Evolutionary conservation across 2,113 vertebrate genomes (phyloP), one percentile per base, ranked within the genome.

Genomic region (Pipa parva): DNA sequence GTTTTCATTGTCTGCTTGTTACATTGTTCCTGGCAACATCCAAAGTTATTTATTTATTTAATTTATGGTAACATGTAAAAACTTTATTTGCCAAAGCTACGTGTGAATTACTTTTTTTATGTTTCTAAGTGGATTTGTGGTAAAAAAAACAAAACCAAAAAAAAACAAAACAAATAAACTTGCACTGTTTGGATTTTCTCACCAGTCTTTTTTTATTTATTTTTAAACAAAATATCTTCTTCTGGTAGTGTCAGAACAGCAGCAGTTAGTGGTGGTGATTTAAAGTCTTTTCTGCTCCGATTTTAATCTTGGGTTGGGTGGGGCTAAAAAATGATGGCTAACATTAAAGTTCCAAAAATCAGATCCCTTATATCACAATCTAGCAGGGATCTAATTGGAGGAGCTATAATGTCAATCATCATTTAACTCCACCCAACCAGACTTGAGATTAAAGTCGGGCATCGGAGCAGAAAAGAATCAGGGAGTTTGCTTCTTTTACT

Each of bases 21-120:
- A 77, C 75, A 77, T 76, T 73, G 65, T 74, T 79, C 71, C 75
- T 83, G 78, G 71, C 62, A 79, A 66, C 80, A 80, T 80, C 78
- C 80, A 77, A 77, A 77, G 59, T 71, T 71, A 71, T 56, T 84
- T 84, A 86, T 90, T 87, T 90, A 89, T 89, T 90, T 83, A 80
- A n/a, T 80, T 73, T 87, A 89, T 89, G 85, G 88, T 21, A 33
- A 57, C 12, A 18, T 17, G 46, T 15, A n/a, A 42, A n/a, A 1
- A 5, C 22, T 49, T 69, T 77, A 71, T 75, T 71, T 78, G 65
- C 74, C 74, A 54, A 74, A 79, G 71, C 65, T 58, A 49, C 74
- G 66, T 63, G 75, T 60, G 75, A 37, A 70, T 67, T 54, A 73
- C 22, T 59, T 18, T 76, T 65, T 67, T 60, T 50, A 17, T 60